phyloP scores from a whole-genome alignment of 2,888 invertebrate species.

The Agriopis leucophaearia region DNA sequence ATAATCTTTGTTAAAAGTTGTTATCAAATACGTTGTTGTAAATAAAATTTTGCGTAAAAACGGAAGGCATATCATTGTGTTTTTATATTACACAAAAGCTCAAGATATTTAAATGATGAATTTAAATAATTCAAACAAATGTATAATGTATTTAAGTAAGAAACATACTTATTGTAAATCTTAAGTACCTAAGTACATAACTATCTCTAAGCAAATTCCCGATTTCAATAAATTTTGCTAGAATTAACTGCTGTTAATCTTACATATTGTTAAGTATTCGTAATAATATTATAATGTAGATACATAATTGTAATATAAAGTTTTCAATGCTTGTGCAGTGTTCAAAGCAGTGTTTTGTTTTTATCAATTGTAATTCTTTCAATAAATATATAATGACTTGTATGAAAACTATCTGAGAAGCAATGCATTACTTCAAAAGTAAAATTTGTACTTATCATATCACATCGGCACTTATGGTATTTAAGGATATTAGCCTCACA shows the following conservation, averaged over 20 bases:
- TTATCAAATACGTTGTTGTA: constrained; percentile 66
- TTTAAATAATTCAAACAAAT: constrained; percentile 55
- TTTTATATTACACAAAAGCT: constrained; percentile 66
- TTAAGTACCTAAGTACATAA: constrained; percentile 33
- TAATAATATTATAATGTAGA: constrained; percentile 34
- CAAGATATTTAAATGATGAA: constrained; percentile 66
- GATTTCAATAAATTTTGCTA: constrained; percentile 43
- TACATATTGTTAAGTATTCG: constrained; percentile 43
- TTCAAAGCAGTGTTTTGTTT: too few species aligned
- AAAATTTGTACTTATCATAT: constrained; percentile 61
- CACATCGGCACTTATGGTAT: constrained; percentile 68
- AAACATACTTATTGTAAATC: constrained; percentile 35
- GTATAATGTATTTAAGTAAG: constrained; percentile 46
- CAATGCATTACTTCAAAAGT: constrained; percentile 54
- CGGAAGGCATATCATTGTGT: constrained; percentile 73
- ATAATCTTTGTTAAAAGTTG: constrained; percentile 56
- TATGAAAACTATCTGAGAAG: constrained; percentile 48
- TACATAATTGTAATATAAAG: constrained; percentile 43
- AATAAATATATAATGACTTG: constrained; percentile 34
- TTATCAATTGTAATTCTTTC: constrained; percentile 42
- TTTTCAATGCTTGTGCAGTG: constrained; percentile 39
- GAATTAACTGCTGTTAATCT: constrained; percentile 43
- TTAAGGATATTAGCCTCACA: constrained; percentile 69
- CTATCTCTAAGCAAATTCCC: constrained; percentile 41
- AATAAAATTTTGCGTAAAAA: constrained; percentile 59